These are phyloP conservation scores for Panulirus ornatus DNA, from an alignment of 1,140 invertebrate genomes.

Conservation along the genomic window DNA sequence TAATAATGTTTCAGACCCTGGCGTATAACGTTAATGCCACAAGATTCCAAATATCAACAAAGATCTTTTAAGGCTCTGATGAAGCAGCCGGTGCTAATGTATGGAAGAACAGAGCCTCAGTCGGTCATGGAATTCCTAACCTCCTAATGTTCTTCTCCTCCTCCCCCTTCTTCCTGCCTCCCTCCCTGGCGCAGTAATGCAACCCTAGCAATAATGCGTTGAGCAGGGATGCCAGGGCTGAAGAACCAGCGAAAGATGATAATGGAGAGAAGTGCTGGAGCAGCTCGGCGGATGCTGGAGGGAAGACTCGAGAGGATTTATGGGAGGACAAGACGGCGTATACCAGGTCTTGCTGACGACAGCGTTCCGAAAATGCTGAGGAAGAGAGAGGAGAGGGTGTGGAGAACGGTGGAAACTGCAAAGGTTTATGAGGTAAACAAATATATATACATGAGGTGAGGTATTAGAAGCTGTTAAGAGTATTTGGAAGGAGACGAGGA, in stretches of 20 bases:
- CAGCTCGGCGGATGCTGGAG: not conserved
- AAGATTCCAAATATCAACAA: too few relatives aligned
- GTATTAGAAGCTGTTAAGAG: too few relatives aligned
- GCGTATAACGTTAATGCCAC: too few relatives aligned
- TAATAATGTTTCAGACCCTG: too few relatives aligned
- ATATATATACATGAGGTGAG: too few relatives aligned
- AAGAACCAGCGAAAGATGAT: constrained; percentile 7
- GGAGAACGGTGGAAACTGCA: not conserved
- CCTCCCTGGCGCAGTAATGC: constrained; percentile 11
- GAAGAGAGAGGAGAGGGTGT: not conserved
- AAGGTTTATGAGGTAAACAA: too few relatives aligned
- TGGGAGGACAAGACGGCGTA: constrained; percentile 1
- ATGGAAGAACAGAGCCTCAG: too few relatives aligned
- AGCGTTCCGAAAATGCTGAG: not conserved
- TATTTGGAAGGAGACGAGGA: too few relatives aligned
- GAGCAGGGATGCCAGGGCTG: not conserved
- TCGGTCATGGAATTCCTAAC: not conserved
- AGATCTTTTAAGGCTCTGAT: too few relatives aligned
- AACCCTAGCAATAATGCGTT: constrained; percentile 13
- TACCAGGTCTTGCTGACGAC: not conserved
- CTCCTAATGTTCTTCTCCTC: not conserved
- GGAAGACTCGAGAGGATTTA: not conserved
- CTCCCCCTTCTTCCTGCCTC: not conserved
- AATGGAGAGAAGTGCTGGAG: not conserved
- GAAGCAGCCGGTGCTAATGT: too few relatives aligned